Percentiles rank a stretch among this genome's conserved stretches.
These are phyloP conservation scores for Silurus aristotelis DNA, from an alignment of 2,797 vertebrate species.

Conservation along the genomic window DNA sequence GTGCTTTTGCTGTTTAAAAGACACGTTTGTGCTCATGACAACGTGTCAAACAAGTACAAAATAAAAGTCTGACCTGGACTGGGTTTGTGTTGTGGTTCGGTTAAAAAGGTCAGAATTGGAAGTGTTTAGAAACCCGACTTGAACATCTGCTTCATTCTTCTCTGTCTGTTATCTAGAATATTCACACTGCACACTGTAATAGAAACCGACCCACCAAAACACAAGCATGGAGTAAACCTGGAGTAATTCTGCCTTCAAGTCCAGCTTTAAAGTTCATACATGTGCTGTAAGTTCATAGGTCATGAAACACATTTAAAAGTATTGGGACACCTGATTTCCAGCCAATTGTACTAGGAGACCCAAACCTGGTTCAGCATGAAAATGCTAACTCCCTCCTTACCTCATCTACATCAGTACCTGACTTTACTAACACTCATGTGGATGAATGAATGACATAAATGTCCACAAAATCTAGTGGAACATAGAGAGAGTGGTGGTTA, in stretches of 20 bases:
- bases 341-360: too few relatives aligned
- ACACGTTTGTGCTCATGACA: conserved; percentile 65
- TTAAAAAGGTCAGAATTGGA: conserved; percentile 12
- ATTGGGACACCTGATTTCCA: too few relatives aligned
- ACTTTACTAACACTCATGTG: too few relatives aligned
- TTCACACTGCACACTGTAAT: neutral
- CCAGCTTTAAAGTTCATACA: neutral
- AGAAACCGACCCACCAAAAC: neutral
- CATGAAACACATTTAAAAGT: too few relatives aligned
- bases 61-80: conserved; percentile 32
- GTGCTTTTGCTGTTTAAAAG: conserved; percentile 74
- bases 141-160: too few relatives aligned
- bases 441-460: too few relatives aligned
- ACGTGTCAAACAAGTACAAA: conserved; percentile 46
- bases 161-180: neutral
- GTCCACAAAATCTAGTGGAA: too few relatives aligned
- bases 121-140: neutral
- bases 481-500: too few relatives aligned
- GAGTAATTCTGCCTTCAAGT: neutral
- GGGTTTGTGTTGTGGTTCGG: neutral
- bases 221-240: neutral
- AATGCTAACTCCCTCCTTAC: too few relatives aligned
- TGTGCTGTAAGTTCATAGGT: neutral
- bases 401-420: too few relatives aligned
- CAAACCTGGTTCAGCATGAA: too few relatives aligned